Base-by-base conservation (phyloP, 37 sponge, comb jelly and placozoan species). In the Beroe ovata region DNA sequence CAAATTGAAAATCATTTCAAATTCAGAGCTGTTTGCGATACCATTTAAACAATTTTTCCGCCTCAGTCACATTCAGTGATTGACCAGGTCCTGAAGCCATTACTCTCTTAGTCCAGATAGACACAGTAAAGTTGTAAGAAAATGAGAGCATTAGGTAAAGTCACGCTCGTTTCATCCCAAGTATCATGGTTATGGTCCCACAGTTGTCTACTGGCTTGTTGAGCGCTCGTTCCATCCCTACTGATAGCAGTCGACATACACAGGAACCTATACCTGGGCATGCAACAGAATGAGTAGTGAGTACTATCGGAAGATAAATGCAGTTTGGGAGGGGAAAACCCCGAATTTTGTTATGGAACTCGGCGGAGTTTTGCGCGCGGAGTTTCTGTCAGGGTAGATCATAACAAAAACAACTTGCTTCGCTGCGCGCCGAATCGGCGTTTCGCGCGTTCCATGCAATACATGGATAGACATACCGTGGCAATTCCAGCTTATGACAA, bases 111-210 rank as follows among this genome's bases (percentile, higher is more conserved):
- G 54, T 77, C 84, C 1, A 77, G 54, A 25, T 77, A 77, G 23
- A 77, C 54, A 23, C 84, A 77, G 84, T 77, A 77, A 6, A 77
- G 84, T 25, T 77, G 84, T 20, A 77, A 23, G 47, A 36, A 39
- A 3, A 77, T 42, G 28, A 28, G 35, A 8, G 47, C 84, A 40
- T 42, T 23, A 77, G 84, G 38, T 8, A 77, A 54, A 32, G 26
- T 77, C 47, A 77, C 3, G 38, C 84, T 77, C 47, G 84, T 35
- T 23, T 77, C 84, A 8, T 77, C 84, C 84, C 84, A 77, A 11
- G 84, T 77, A 20, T 77, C 84, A 6, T 54, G 38, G 33, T 77
- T 36, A 2, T 77, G 41, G 54, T 77, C 84, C 47, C 26, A 77
- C 47, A 77, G 47, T 25, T n/a, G 84, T 23, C 84, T 39, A 29